phyloP scores from a whole-genome alignment of 2,888 invertebrate species.

The Drosophila neotestacea region DNA sequence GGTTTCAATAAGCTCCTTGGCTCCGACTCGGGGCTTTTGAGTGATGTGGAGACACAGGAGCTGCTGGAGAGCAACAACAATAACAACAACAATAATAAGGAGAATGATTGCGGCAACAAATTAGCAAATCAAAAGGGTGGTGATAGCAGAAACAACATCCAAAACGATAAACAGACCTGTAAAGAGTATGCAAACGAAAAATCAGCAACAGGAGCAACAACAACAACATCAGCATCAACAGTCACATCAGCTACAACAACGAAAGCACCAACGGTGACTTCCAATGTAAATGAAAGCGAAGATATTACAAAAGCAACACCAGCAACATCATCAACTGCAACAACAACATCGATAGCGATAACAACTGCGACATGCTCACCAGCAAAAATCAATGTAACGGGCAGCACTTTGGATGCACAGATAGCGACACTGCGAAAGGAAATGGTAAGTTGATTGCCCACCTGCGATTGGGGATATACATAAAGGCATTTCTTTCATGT shows the following conservation, averaged over 20 bases:
- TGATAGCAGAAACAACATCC: slow-evolving; percentile 54
- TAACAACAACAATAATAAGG: slow-evolving; percentile 66
- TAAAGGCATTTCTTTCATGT: neutral
- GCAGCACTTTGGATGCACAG: slow-evolving; percentile 93
- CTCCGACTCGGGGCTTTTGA: slow-evolving; percentile 82
- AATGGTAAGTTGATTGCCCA: slow-evolving; percentile 90
- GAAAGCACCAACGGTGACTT: slow-evolving; percentile 73
- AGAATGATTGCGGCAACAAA: slow-evolving; percentile 75
- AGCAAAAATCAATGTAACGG: slow-evolving; percentile 81
- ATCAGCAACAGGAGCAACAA: slow-evolving; percentile 33
- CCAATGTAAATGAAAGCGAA: slow-evolving; percentile 67
- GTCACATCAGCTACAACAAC: slow-evolving; percentile 39
- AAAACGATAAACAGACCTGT: slow-evolving; percentile 40
- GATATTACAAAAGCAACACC: slow-evolving; percentile 60
- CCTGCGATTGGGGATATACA: slow-evolving; percentile 10
- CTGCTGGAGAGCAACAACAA: slow-evolving; percentile 73
- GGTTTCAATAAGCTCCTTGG: slow-evolving; percentile 88
- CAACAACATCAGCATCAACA: slow-evolving; percentile 45
- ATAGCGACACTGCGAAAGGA: slow-evolving; percentile 94
- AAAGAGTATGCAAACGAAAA: slow-evolving; percentile 66
- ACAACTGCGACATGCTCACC: slow-evolving; percentile 61
- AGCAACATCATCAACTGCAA: slow-evolving; percentile 76
- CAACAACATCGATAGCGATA: slow-evolving; percentile 49
- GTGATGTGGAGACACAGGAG: slow-evolving; percentile 78
- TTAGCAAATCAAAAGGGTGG: slow-evolving; percentile 74